Evolutionary conservation across 2,888 invertebrate genomes (phyloP).

Genomic region (Napeogenes inachia): DNA sequence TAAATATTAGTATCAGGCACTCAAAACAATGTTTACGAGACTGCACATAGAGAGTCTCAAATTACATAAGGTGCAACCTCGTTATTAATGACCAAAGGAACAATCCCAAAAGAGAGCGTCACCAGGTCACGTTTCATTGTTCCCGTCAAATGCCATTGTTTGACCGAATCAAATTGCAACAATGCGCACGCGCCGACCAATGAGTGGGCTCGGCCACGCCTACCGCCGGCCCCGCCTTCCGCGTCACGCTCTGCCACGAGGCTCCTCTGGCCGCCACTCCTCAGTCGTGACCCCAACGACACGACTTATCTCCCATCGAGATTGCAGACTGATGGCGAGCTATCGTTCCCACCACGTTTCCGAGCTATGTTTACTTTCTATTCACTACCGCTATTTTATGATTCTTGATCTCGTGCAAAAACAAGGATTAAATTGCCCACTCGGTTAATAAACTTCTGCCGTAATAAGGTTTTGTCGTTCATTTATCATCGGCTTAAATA

Average conservation of each 20-base stretch:
- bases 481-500: constrained; percentile 2
- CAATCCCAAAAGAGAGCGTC: constrained; percentile 11
- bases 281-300: constrained; percentile 11
- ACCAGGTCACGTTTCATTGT: constrained; percentile 54
- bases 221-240: constrained; percentile 23
- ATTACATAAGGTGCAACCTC: not conserved
- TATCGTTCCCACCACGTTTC: constrained; percentile 15
- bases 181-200: constrained; percentile 17
- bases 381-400: constrained; percentile 2
- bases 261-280: constrained; percentile 6
- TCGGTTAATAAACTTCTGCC: not conserved
- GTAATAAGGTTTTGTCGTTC: not conserved
- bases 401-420: constrained; percentile 1
- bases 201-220: constrained; percentile 31
- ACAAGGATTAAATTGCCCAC: not conserved
- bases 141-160: constrained; percentile 30
- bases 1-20: too few relatives aligned
- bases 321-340: constrained; percentile 7
- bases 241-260: constrained; percentile 17
- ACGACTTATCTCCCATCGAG: constrained; percentile 10
- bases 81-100: constrained; percentile 3
- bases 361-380: constrained; percentile 8
- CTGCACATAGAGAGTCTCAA: not conserved
- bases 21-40: not conserved
- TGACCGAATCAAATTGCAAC: constrained; percentile 12